Evolutionary conservation across 1,140 invertebrate genomes (phyloP), one percentile per base, ranked within the genome.

Genomic region (Branchinecta lindahli): DNA sequence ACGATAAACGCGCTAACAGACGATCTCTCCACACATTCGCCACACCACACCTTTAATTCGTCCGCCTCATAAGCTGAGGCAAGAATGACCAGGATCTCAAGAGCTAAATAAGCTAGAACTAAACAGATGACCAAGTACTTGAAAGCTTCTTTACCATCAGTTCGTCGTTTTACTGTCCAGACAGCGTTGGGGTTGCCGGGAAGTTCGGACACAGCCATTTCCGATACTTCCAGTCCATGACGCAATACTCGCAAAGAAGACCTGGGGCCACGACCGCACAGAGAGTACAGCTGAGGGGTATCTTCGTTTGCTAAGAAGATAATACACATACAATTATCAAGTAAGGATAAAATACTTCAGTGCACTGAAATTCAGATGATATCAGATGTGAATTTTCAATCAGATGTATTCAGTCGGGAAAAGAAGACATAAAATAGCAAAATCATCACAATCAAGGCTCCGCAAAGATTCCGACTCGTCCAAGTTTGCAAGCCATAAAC

Each of bases 101-200:
- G 33, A 33, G 5, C 33, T 33, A 33, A 33, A n/a, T n/a, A n/a
- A n/a, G n/a, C n/a, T n/a, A n/a, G n/a, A n/a, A n/a, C n/a, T n/a
- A n/a, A n/a, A n/a, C n/a, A n/a, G n/a, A n/a, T n/a, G n/a, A 33
- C 33, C 5, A 5, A 33, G 2, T 33, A 33, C 33, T 33, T 33
- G 5, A 33, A 33, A 33, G 1, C 5, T 33, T 33, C 33, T 85
- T 86, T 81, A 95, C 92, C 94, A 83, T 99, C 96, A 77, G 89
- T 86, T 79, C 93, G 87, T 77, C 89, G 86, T 79, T 97, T 96
- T 1, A 99, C 96, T 46, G 97, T 99, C 97, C 97, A 99, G 8
- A 99, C 97, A 76, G 96, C 96, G 82, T 97, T 99, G 9, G 97
- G 97, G 79, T 96, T 98, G 78, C 96, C 96, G 12, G 97, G 97